phyloP scores from a whole-genome alignment of 2,888 invertebrate species.

The Agrotis ipsilon region DNA sequence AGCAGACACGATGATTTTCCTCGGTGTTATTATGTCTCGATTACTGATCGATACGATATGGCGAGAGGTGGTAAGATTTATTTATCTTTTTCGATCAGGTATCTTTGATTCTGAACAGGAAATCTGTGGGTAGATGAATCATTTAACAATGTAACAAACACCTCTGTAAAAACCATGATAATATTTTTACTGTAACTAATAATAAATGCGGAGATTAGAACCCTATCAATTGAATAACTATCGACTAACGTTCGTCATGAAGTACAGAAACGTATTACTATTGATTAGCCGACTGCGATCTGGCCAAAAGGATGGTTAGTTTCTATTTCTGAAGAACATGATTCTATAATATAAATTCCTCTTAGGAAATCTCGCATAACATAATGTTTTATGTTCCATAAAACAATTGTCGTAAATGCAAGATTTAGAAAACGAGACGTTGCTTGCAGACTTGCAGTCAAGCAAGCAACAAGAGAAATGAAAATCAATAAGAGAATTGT shows the following conservation, averaged over 20 bases:
- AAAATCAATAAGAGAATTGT: background rate
- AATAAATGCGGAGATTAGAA: constrained; percentile 18
- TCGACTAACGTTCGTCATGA: constrained; percentile 23
- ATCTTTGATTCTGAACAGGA: constrained; percentile 15
- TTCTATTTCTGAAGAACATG: background rate
- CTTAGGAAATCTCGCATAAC: background rate
- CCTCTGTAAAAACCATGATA: constrained; percentile 13
- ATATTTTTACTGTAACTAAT: constrained; percentile 34
- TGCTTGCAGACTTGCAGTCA: too few relatives aligned
- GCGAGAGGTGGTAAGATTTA: constrained; percentile 13
- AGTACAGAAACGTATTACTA: constrained; percentile 23
- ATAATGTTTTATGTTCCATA: background rate
- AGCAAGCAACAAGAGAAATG: background rate
- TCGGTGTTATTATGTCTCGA: constrained; percentile 23
- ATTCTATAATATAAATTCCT: background rate
- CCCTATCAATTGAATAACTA: constrained; percentile 46
- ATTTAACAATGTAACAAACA: constrained; percentile 9
- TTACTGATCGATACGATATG: constrained; percentile 35
- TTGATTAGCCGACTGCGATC: constrained; percentile 13
- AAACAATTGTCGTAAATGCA: background rate
- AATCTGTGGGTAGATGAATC: constrained; percentile 11
- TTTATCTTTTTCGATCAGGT: constrained; percentile 8
- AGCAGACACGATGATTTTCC: constrained; percentile 32
- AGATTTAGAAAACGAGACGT: background rate
- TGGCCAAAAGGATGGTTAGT: constrained; percentile 10